A percentile compares a stretch with the other conserved stretches of the same genome.
Evolutionary conservation across 2,113 vertebrate species (phyloP).

Genomic region (Actinemys pallida): DNA sequence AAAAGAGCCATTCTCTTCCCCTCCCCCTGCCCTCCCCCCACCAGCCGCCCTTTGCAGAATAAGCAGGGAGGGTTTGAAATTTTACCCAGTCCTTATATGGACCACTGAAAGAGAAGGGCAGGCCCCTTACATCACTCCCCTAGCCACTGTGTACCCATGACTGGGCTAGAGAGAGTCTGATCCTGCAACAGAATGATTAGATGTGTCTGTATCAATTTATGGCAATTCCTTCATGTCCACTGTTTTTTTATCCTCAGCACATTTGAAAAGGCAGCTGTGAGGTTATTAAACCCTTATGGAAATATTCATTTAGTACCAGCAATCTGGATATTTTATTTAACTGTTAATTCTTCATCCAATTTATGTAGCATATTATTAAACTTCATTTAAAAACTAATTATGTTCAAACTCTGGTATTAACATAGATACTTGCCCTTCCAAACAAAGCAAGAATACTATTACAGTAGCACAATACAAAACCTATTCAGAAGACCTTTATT

Average conservation of each 20-base stretch:
- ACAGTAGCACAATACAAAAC: neutral
- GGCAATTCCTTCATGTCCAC: neutral
- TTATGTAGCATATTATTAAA: slow-evolving; percentile 17
- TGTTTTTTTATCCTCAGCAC: neutral
- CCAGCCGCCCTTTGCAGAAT: neutral
- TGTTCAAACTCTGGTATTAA: slow-evolving; percentile 24
- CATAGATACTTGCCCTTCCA: slow-evolving; percentile 16
- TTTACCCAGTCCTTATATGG: neutral
- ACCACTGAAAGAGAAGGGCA: neutral
- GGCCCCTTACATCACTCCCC: neutral
- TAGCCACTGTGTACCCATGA: neutral
- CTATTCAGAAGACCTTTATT: slow-evolving; percentile 13
- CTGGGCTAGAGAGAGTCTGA: neutral
- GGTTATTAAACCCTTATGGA: neutral
- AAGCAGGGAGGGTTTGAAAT: neutral
- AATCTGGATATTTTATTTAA: slow-evolving; percentile 8
- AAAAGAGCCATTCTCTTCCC: fast-evolving
- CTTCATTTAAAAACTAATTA: slow-evolving; percentile 11
- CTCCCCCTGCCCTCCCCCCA: too few species aligned
- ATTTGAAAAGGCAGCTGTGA: slow-evolving; percentile 26
- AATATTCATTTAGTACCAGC: neutral
- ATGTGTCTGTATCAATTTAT: neutral
- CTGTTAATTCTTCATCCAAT: neutral
- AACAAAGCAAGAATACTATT: slow-evolving; percentile 38
- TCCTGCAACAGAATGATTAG: neutral